phyloP scores from a whole-genome alignment of 1,140 invertebrate genomes.

The Helicoverpa armigera region DNA sequence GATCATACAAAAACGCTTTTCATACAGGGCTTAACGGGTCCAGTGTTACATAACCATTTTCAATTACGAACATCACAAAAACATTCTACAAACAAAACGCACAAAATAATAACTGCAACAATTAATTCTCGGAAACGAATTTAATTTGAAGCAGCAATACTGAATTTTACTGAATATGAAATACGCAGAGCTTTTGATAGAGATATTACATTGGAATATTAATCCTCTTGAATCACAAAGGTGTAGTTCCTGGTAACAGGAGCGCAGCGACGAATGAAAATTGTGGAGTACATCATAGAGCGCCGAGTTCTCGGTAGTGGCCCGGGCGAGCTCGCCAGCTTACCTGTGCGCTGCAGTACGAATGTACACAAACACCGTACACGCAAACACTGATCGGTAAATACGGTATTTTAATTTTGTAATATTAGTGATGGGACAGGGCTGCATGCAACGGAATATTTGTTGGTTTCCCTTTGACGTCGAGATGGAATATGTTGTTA shows the following conservation, averaged over 20 bases:
- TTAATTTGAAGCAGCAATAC: background rate
- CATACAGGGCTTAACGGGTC: too few relatives aligned
- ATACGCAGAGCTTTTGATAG: conserved; percentile 13
- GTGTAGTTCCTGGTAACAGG: conserved; percentile 3
- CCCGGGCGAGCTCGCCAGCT: conserved; percentile 15
- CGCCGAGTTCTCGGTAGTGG: background rate
- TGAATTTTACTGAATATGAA: conserved; percentile 11
- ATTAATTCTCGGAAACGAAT: conserved; percentile 21
- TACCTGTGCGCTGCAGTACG: background rate
- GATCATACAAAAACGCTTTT: too few relatives aligned
- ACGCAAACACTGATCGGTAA: conserved; percentile 25
- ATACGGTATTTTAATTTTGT: conserved; percentile 33
- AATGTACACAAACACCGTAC: background rate
- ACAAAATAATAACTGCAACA: background rate
- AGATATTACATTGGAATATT: conserved; percentile 19
- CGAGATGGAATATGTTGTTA: conserved; percentile 8
- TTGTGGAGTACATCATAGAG: background rate
- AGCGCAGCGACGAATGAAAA: conserved; percentile 7
- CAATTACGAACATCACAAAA: background rate
- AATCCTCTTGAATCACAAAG: conserved; percentile 18
- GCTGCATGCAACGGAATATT: conserved; percentile 5
- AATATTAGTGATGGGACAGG: conserved; percentile 24
- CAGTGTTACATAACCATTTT: background rate
- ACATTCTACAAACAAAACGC: background rate
- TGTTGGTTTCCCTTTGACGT: conserved; percentile 16